Conservation (phyloP, 35 echinoderm and acorn worm genomes). For the Apostichopus parvimensis region DNA sequence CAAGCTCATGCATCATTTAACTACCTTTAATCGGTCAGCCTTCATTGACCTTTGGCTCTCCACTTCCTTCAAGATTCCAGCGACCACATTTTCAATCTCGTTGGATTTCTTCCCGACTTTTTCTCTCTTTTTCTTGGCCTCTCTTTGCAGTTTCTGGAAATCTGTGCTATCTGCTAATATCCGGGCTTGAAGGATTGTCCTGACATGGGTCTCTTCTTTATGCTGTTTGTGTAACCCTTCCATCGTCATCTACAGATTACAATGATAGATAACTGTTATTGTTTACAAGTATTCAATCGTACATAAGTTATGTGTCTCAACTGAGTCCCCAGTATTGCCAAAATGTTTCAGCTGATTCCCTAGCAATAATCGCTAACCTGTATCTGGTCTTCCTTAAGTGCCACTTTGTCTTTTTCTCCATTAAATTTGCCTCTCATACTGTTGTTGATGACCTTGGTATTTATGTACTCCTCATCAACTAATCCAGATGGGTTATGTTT, state of each 20-base stretch:
- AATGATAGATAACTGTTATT: too few species aligned
- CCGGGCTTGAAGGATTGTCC: conserved; percentile 91
- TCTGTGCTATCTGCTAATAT: conserved; percentile 83
- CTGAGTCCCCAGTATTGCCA: neutral
- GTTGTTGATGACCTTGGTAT: conserved; percentile 81
- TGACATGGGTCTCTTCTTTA: conserved; percentile 85
- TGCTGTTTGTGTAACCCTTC: conserved; percentile 85
- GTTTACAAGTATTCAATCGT: too few species aligned
- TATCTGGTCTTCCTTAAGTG: conserved; percentile 74
- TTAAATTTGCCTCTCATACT: conserved; percentile 74
- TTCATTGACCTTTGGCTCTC: conserved; percentile 60
- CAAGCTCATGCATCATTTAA: too few species aligned
- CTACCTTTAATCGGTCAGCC: conserved; percentile 67
- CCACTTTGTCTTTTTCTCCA: conserved; percentile 81
- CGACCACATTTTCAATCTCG: conserved; percentile 76
- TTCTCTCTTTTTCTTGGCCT: conserved; percentile 89
- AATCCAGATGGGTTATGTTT: too few species aligned
- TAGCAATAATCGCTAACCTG: conserved; percentile 40
- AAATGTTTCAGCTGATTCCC: neutral
- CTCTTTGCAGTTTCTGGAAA: conserved; percentile 78
- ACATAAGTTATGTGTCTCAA: neutral
- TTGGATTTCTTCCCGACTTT: conserved; percentile 75
- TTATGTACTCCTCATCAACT: conserved; percentile 69
- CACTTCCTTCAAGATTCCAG: conserved; percentile 61
- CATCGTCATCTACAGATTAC: conserved; percentile 45